These are phyloP conservation scores for Mus minutoides DNA, from an alignment of 2,797 vertebrate genomes.

Conservation along the genomic window DNA sequence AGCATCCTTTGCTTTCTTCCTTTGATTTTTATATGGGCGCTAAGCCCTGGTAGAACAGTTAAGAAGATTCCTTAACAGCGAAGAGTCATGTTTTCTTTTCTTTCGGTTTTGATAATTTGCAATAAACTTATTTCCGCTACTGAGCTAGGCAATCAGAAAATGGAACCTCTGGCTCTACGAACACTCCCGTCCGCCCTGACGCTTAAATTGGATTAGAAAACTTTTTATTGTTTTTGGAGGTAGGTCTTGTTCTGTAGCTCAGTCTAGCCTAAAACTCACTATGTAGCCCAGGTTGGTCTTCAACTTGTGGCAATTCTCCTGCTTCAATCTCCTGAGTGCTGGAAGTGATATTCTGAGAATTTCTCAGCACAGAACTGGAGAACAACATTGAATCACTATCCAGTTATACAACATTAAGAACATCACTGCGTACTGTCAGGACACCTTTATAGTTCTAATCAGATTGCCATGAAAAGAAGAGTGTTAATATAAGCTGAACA, in stretches of 20 bases:
- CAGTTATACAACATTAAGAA: background rate
- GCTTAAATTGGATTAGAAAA: conserved; percentile 22
- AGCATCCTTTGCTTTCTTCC: conserved; percentile 19
- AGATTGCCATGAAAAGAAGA: background rate
- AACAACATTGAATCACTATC: background rate
- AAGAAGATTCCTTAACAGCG: conserved; percentile 25
- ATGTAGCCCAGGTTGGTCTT: background rate
- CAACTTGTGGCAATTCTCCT: background rate
- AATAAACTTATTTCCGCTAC: conserved; percentile 52
- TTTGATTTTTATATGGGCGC: conserved; percentile 50
- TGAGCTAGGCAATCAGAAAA: conserved; percentile 61
- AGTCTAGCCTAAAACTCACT: background rate
- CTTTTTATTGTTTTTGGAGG: background rate
- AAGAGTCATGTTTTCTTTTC: background rate
- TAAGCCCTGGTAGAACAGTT: conserved; percentile 66
- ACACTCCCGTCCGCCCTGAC: conserved; percentile 67
- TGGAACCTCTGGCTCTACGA: background rate
- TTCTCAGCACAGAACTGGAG: background rate
- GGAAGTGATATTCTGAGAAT: background rate
- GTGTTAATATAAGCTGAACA: background rate
- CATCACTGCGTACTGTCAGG: background rate
- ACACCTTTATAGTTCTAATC: background rate
- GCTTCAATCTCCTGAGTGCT: background rate
- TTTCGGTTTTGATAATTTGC: background rate
- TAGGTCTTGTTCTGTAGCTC: background rate